Evolutionary conservation across 2,113 vertebrate genomes (phyloP).

Genomic region (Spea multiplicata): DNA sequence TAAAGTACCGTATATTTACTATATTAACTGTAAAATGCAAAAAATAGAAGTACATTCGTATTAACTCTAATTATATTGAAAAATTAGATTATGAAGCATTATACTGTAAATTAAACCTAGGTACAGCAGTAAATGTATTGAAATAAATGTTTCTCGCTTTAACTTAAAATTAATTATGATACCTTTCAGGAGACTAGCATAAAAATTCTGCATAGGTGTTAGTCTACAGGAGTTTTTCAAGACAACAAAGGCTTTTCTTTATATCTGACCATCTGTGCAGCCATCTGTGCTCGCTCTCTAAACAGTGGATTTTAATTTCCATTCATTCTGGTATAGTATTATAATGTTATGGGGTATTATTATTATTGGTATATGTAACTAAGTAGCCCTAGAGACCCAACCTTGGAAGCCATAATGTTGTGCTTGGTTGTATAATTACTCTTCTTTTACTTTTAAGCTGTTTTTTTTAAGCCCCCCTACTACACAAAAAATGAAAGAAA

Average conservation of each 20-base stretch:
- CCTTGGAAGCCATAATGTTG: background rate
- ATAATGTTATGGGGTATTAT: constrained; percentile 33
- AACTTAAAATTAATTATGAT: constrained; percentile 20
- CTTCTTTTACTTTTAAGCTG: too few relatives aligned
- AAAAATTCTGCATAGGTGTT: constrained; percentile 26
- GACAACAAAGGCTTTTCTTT: constrained; percentile 39
- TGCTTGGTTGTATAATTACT: too few relatives aligned
- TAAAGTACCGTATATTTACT: too few relatives aligned
- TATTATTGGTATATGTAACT: background rate
- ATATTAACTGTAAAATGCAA: too few relatives aligned
- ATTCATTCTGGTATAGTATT: constrained; percentile 25
- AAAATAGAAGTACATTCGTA: too few relatives aligned
- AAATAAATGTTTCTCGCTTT: background rate
- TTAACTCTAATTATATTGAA: too few relatives aligned
- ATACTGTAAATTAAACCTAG: too few relatives aligned
- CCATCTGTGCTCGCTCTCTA: constrained; percentile 33
- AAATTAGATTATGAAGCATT: too few relatives aligned
- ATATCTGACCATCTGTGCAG: constrained; percentile 41
- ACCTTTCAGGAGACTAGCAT: constrained; percentile 13
- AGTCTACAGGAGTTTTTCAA: constrained; percentile 24
- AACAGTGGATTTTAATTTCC: constrained; percentile 27
- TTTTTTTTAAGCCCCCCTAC: too few relatives aligned
- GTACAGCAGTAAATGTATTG: too few relatives aligned
- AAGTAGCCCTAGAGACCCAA: background rate
- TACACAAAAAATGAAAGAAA: too few relatives aligned